These are phyloP conservation scores for Hoplias malabaricus DNA, from an alignment of 2,113 vertebrate species.

Conservation along the genomic window DNA sequence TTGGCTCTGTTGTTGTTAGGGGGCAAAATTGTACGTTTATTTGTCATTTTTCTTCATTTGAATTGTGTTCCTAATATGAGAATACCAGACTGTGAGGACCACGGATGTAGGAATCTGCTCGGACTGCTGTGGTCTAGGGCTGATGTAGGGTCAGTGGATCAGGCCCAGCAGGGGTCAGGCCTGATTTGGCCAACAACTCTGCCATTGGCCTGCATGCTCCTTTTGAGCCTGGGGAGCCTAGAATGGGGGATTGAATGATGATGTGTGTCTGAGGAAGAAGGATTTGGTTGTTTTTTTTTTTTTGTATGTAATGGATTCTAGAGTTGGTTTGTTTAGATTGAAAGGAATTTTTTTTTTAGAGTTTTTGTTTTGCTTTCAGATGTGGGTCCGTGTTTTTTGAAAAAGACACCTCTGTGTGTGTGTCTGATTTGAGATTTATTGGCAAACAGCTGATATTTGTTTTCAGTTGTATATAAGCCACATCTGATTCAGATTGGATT, in stretches of 20 bases:
- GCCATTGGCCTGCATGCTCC: conserved; percentile 10
- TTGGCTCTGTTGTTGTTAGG: no score
- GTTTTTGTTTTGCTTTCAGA: not conserved
- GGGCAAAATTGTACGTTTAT: no score
- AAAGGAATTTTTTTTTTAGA: not conserved
- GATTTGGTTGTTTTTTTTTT: no score
- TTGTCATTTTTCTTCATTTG: no score
- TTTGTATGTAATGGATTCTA: not conserved
- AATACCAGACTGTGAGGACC: not conserved
- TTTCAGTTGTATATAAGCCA: no score
- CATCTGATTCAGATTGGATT: no score
- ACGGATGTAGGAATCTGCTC: not conserved
- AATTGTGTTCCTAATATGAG: not conserved
- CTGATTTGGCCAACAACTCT: conserved; percentile 29
- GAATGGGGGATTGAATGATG: not conserved
- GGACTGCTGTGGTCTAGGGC: not conserved
- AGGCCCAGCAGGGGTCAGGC: conserved; percentile 1
- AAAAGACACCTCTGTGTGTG: no score
- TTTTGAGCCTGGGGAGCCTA: conserved; percentile 20
- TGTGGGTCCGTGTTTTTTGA: conserved; percentile 17
- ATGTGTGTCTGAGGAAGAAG: conserved; percentile 15
- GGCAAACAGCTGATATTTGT: conserved; percentile 15
- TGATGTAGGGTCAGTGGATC: conserved; percentile 8
- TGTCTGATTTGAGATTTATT: no score
- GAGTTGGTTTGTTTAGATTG: not conserved